Conservation (phyloP, 2,113 vertebrate species). For the Hiodon alosoides region DNA sequence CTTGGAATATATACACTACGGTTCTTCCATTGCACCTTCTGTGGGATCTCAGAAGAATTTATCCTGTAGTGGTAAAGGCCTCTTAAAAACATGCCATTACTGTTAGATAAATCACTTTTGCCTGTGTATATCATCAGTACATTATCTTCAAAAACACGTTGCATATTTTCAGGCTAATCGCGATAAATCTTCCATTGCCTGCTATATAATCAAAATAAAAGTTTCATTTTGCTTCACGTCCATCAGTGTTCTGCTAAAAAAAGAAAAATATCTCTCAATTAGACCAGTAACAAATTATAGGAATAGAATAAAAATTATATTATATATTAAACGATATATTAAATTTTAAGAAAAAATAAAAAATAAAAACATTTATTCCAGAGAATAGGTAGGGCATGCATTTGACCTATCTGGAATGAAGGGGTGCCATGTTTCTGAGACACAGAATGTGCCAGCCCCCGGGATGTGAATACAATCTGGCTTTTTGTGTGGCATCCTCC, state of each 20-base stretch:
- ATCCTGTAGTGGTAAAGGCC: not conserved
- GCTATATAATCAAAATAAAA: conserved; percentile 83
- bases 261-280: conserved; percentile 82
- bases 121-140: conserved; percentile 63
- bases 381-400: conserved; percentile 48
- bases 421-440: not conserved
- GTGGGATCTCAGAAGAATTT: not conserved
- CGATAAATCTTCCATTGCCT: conserved; percentile 80
- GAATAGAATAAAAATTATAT: conserved; percentile 44
- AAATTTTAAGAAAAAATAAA: too few species aligned
- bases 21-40: not conserved
- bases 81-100: too few species aligned
- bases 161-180: conserved; percentile 66
- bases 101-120: too few species aligned
- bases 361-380: conserved; percentile 43
- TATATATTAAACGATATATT: too few species aligned
- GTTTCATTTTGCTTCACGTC: conserved; percentile 83
- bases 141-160: conserved; percentile 63
- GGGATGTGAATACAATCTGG: conserved; percentile 63
- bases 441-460: not conserved
- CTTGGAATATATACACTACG: too few species aligned
- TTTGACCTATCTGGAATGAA: conserved; percentile 12
- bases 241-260: conserved; percentile 82
- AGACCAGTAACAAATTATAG: conserved; percentile 71
- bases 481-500: conserved; percentile 64